Base-by-base conservation (phyloP, 23 tunicate genomes). In the Halocynthia roretzi region DNA sequence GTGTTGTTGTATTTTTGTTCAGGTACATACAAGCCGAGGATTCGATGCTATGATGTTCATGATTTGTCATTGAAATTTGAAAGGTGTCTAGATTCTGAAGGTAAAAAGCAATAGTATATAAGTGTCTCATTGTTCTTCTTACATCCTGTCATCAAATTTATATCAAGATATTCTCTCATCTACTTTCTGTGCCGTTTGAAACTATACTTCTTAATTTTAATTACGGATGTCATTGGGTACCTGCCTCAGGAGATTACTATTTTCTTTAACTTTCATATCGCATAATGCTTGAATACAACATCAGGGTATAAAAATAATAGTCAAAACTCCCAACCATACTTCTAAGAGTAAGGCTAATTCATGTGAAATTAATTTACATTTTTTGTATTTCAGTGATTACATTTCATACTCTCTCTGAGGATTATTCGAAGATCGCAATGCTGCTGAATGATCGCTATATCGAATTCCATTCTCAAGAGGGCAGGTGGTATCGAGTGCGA, bases 21-120 rank as follows among this genome's bases (percentile, higher is more conserved):
- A 87, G 94, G 97, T 6, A 84, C 90, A 19, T 94, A 94, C 70
- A 94, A 94, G 62, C 99, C 99, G 14, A 82, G 91, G 51, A 89
- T 94, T 6, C 77, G 80, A 31, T 94, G 99, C 86, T 94, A 74
- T 67, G 99, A 94, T 78, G 91, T 84, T 61, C 84, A 88, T 22
- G 83, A 94, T 53, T 69, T 94, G 51, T 94, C 99, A 6, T 7
- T 94, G 76, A 94, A 94, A 57, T 94, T 88, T 81, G 99, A 94
- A 77, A 71, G 96, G 77, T 94, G 93, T 64, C 52, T 94, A 8
- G 99, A 94, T 84, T 69, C 83, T 21, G 95, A 94, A 84, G 94
- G 94, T 87, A 79, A 54, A 23, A 23, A 57, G 44, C 44, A 31
- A 31, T 31, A 31, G 44, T 31, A 31, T 31, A 31, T 31, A 31